Percentiles rank a stretch among this genome's conserved stretches.
These are phyloP conservation scores for Eupristina koningsbergeri DNA, from an alignment of 1,140 invertebrate genomes.

Conservation along the genomic window DNA sequence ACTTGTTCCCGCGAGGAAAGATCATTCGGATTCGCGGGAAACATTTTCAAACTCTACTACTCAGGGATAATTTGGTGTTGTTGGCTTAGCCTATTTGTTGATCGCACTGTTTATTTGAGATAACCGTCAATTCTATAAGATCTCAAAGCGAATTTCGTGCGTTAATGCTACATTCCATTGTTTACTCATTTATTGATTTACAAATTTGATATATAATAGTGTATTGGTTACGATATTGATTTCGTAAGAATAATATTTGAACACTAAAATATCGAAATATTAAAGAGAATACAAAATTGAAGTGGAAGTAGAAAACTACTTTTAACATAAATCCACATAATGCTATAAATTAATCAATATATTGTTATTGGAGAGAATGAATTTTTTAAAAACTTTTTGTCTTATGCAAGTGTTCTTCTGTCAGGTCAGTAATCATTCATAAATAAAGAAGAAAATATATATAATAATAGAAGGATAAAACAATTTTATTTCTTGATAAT, in stretches of 20 bases:
- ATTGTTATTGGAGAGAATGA: no score
- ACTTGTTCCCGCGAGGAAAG: not conserved
- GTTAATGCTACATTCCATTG: no score
- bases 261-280: not conserved
- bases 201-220: not conserved
- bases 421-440: no score
- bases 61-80: not conserved
- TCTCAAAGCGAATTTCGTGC: no score
- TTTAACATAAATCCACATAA: no score
- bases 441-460: no score
- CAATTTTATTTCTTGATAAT: not conserved
- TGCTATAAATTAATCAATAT: no score
- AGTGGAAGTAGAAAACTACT: no score
- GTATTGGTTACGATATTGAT: not conserved
- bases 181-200: not conserved
- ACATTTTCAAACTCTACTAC: not conserved
- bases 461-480: no score
- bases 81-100: not conserved
- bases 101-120: not conserved
- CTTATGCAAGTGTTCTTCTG: no score
- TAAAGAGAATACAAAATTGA: no score
- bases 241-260: not conserved
- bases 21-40: not conserved
- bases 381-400: no score
- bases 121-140: not conserved